phyloP scores from a whole-genome alignment of 2,888 invertebrate genomes.

The Mesochorus sp. region DNA sequence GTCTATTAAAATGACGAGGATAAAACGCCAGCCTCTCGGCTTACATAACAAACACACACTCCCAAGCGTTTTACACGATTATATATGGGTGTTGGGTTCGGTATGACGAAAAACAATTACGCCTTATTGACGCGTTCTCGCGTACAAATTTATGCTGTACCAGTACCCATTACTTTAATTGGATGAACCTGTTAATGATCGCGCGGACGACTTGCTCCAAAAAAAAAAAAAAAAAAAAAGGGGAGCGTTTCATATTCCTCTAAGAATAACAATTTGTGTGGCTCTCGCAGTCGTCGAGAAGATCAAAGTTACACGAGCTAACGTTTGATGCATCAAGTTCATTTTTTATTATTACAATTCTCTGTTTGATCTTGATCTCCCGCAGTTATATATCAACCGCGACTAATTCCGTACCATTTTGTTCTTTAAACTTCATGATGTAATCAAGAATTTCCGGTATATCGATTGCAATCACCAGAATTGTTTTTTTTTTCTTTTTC shows the following conservation, averaged over 20 bases:
- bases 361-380: too few relatives aligned
- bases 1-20: not conserved
- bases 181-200: not conserved
- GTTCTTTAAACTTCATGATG: too few relatives aligned
- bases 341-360: too few relatives aligned
- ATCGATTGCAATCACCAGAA: too few relatives aligned
- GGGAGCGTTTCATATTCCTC: not conserved
- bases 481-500: too few relatives aligned
- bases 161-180: slow-evolving; percentile 48
- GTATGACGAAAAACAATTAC: slow-evolving; percentile 64
- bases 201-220: not conserved
- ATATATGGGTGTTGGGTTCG: not conserved
- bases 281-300: not conserved
- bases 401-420: too few relatives aligned
- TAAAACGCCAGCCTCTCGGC: slow-evolving; percentile 3
- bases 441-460: too few relatives aligned
- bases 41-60: too few relatives aligned
- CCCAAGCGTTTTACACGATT: too few relatives aligned
- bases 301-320: not conserved
- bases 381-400: too few relatives aligned
- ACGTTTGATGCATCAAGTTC: not conserved
- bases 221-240: too few relatives aligned
- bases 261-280: not conserved
- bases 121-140: slow-evolving; percentile 63
- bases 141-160: not conserved